Conservation (phyloP, 2,888 invertebrate genomes). For the Campaea margaritaria region DNA sequence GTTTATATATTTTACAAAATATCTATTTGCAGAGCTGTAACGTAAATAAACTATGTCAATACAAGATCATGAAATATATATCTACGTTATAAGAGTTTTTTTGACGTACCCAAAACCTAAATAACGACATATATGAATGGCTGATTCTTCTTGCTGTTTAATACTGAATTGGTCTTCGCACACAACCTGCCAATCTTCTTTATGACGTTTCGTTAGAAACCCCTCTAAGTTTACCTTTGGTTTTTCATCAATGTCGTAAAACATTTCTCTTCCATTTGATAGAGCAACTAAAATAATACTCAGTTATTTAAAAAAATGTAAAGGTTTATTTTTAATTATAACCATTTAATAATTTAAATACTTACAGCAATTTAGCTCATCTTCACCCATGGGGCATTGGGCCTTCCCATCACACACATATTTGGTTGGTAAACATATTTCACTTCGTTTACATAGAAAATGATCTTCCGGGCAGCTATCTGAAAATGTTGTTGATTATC, state of each 20-base stretch:
- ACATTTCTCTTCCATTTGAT: constrained; percentile 86
- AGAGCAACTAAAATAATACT: constrained; percentile 85
- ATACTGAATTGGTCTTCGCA: constrained; percentile 83
- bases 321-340: neutral
- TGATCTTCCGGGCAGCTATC: constrained; percentile 85
- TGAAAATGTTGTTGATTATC: too few species aligned
- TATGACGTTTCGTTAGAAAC: constrained; percentile 85
- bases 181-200: constrained; percentile 87
- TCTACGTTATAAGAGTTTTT: neutral
- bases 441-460: constrained; percentile 87
- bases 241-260: constrained; percentile 85
- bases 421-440: constrained; percentile 85
- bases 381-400: constrained; percentile 90
- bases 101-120: constrained; percentile 87
- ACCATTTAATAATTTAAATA: constrained; percentile 29
- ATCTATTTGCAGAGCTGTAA: constrained; percentile 71
- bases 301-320: too few species aligned
- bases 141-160: constrained; percentile 76
- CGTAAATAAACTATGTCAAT: neutral
- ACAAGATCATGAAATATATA: neutral
- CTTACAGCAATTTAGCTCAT: constrained; percentile 92
- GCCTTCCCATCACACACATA: constrained; percentile 87
- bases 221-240: constrained; percentile 87
- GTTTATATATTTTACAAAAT: constrained; percentile 70
- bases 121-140: constrained; percentile 86